Evolutionary conservation across 1,140 invertebrate genomes (phyloP), one percentile per base, ranked within the genome.

Genomic region (Brachionus sp.): DNA sequence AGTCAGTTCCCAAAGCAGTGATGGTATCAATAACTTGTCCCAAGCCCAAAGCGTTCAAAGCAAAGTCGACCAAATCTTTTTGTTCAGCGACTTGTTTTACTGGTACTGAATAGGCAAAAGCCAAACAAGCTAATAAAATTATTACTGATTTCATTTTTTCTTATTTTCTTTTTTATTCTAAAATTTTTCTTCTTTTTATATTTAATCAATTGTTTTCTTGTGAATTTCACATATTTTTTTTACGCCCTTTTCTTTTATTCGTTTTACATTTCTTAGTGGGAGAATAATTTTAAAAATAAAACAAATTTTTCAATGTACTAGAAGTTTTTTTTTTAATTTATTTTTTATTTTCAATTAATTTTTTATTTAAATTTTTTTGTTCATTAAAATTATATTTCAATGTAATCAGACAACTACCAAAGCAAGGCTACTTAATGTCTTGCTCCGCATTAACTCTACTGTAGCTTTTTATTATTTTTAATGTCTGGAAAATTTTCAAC

Each of bases 11-110:
- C 25, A 77, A 42, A 39, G 23, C 33, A 42, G 42, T 33, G 39
- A 77, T 77, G 2, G 46, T 77, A 10, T 29, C 46, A 13, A 35
- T 5, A 12, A 77, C 73, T 44, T 78, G 50, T 42, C 77, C 77
- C 25, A 80, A 80, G 10, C 50, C 77, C 35, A 80, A 66, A 10
- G 39, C 16, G 37, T 77, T 53, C 29, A 77, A 39, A 77, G 64
- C 64, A 37, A 35, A 46, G 23, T 46, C 19, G 10, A 46, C 42
- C 23, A 75, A 75, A 75, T 46, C 70, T 25, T 75, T 46, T 46
- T 9, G 42, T 25, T 23, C 35, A 68, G 64, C 23, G 7, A 25
- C 10, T 75, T 75, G 70, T 25, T 29, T 44, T 10, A 44, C 70
- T 75, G 37, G 37, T 23, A 46, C 25, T 46, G 70, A 44, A 46